phyloP scores from a whole-genome alignment of 2,797 vertebrate species.

The Chromis chromis region DNA sequence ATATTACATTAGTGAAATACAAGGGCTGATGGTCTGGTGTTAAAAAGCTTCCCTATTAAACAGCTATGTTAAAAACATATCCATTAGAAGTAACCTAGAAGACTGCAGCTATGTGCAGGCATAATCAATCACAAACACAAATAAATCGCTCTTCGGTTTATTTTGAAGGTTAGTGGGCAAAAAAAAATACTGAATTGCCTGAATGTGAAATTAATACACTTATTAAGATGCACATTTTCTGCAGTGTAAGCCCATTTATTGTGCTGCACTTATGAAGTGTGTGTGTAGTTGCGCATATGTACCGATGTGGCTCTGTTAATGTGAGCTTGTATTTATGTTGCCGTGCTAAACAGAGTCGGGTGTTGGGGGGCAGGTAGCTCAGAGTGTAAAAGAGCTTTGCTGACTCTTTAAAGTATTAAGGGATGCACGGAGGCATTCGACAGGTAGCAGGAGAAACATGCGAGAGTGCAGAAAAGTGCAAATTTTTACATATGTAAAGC shows the following conservation, averaged over 20 bases:
- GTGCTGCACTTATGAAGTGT: conserved; percentile 34
- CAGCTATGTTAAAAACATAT: conserved; percentile 27
- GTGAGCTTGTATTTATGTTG: conserved; percentile 33
- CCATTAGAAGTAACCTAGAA: conserved; percentile 39
- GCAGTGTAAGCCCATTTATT: conserved; percentile 63
- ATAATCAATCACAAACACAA: conserved; percentile 71
- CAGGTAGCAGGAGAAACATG: conserved; percentile 8
- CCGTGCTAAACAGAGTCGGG: background rate
- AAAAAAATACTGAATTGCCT: conserved; percentile 52
- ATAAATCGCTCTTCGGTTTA: conserved; percentile 56
- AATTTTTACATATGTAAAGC: conserved; percentile 34
- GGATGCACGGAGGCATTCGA: background rate
- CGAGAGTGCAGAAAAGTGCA: background rate
- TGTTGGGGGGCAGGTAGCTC: conserved; percentile 23
- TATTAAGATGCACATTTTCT: conserved; percentile 67
- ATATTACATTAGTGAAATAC: conserved; percentile 16
- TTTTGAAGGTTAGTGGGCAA: conserved; percentile 47
- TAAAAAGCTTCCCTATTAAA: conserved; percentile 22
- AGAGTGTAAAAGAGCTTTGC: conserved; percentile 49
- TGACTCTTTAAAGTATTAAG: conserved; percentile 54
- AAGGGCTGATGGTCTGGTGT: conserved; percentile 25
- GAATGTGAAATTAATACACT: conserved; percentile 66
- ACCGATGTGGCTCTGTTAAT: conserved; percentile 4
- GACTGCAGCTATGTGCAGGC: conserved; percentile 28
- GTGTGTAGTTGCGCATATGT: conserved; percentile 20